These are phyloP conservation scores for Gopherus flavomarginatus DNA, from an alignment of 2,113 vertebrate genomes.

Conservation along the genomic window DNA sequence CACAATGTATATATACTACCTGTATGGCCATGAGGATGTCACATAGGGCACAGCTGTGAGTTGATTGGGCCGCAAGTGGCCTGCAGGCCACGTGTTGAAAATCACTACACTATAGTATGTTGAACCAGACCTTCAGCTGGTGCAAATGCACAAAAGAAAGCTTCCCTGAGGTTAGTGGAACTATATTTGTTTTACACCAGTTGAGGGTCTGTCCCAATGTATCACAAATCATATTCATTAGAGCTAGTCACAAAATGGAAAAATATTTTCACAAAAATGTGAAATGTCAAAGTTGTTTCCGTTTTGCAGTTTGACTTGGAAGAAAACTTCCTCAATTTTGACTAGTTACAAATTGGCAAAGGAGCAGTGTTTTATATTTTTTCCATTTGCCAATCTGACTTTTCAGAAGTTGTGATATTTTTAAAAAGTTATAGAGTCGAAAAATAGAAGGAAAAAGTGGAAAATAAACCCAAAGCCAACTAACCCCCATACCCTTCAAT, in stretches of 20 bases:
- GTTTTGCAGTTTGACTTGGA: background rate
- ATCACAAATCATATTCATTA: background rate
- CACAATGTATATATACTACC: no score
- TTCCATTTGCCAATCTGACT: background rate
- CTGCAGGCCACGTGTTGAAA: no score
- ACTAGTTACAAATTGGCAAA: background rate
- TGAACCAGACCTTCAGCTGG: background rate
- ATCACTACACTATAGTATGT: background rate
- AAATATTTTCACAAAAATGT: background rate
- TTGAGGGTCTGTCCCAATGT: background rate
- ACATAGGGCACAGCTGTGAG: no score
- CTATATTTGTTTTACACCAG: fast-evolving
- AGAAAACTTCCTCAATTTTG: background rate
- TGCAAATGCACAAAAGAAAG: background rate
- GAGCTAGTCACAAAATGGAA: background rate
- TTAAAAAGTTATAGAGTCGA: background rate
- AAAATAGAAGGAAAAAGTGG: background rate
- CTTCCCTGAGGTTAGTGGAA: background rate
- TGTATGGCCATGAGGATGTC: no score
- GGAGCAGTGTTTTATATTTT: background rate
- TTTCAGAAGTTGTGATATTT: background rate
- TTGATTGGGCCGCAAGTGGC: no score
- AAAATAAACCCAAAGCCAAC: background rate
- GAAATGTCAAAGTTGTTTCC: background rate
- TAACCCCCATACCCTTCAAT: background rate